phyloP scores from a whole-genome alignment of 2,888 invertebrate species.

The Acleris holmiana region DNA sequence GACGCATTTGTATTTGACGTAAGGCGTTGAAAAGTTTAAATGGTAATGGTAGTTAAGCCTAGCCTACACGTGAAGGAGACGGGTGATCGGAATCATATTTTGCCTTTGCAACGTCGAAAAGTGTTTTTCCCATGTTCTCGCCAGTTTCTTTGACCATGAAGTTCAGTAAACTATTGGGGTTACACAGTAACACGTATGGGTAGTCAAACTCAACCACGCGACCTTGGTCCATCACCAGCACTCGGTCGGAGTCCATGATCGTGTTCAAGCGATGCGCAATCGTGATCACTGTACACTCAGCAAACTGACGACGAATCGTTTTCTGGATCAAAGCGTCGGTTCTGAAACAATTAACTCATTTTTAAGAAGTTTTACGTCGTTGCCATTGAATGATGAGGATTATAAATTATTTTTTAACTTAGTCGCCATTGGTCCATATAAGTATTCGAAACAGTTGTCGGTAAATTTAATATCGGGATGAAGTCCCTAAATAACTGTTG shows the following conservation, averaged over 20 bases:
- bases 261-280: slow-evolving; percentile 97
- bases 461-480: too few relatives aligned
- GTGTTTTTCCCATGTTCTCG: slow-evolving; percentile 76
- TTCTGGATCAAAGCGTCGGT: slow-evolving; percentile 93
- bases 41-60: too few relatives aligned
- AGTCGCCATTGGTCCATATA: too few relatives aligned
- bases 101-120: slow-evolving; percentile 77
- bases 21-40: too few relatives aligned
- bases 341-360: slow-evolving; percentile 51
- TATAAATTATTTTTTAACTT: too few relatives aligned
- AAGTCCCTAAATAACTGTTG: too few relatives aligned
- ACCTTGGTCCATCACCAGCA: slow-evolving; percentile 87
- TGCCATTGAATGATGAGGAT: too few relatives aligned
- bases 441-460: too few relatives aligned
- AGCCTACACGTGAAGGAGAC: not conserved
- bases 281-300: slow-evolving; percentile 92
- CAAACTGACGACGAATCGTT: slow-evolving; percentile 91
- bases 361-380: too few relatives aligned
- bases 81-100: slow-evolving; percentile 9
- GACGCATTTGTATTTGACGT: too few relatives aligned
- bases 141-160: slow-evolving; percentile 86
- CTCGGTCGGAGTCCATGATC: slow-evolving; percentile 94
- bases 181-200: slow-evolving; percentile 83
- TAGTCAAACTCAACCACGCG: slow-evolving; percentile 87
- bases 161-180: slow-evolving; percentile 80